A percentile compares a stretch with the other conserved stretches of the same genome.
Conservation (phyloP, 2,888 invertebrate genomes). For the Criorhina ranunculi region DNA sequence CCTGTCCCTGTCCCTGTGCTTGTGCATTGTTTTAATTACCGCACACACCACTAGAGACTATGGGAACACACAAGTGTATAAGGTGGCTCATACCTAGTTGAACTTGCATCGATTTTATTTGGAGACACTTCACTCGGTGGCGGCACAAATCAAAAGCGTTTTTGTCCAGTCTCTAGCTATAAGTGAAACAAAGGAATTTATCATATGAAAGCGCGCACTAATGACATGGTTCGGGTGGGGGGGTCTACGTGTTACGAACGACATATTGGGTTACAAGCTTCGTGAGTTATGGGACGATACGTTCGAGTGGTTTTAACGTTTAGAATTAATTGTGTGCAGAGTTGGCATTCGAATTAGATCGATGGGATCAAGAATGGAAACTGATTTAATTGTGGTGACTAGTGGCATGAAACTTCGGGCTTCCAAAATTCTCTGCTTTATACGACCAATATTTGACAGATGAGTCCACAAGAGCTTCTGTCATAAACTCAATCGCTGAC, state of each 20-base stretch:
- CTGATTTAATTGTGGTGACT: too few relatives aligned
- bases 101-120: slow-evolving; percentile 51
- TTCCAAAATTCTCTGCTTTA: too few relatives aligned
- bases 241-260: neutral
- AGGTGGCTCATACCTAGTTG: neutral
- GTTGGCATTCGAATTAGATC: too few relatives aligned
- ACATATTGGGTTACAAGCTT: slow-evolving; percentile 28
- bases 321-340: neutral
- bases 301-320: slow-evolving; percentile 13
- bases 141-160: slow-evolving; percentile 53
- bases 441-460: too few relatives aligned
- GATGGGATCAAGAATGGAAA: too few relatives aligned
- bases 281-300: slow-evolving; percentile 28
- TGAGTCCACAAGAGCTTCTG: too few relatives aligned
- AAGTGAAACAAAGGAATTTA: slow-evolving; percentile 27
- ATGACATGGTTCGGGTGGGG: slow-evolving; percentile 20
- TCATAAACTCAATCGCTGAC: too few relatives aligned
- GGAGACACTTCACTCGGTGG: neutral
- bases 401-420: too few relatives aligned
- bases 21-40: slow-evolving; percentile 54
- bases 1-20: slow-evolving; percentile 8
- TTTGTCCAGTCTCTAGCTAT: slow-evolving; percentile 18
- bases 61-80: slow-evolving; percentile 41
- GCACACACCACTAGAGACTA: neutral
- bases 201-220: slow-evolving; percentile 48